Conservation (phyloP, 2,113 vertebrate species). For the Philantomba maxwellii region DNA sequence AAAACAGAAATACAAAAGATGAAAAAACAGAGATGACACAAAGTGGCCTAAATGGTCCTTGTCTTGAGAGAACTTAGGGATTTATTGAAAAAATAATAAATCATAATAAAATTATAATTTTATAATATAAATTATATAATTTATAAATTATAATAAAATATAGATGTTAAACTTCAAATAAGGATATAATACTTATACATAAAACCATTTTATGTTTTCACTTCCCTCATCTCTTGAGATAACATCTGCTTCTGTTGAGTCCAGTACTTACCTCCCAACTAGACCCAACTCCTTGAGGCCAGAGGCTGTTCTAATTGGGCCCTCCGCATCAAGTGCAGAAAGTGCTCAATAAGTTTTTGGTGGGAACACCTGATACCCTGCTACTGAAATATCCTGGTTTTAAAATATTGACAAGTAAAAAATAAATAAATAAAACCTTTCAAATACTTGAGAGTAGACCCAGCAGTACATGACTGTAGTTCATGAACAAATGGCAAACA, state of each 20-base stretch:
- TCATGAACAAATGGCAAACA: neutral
- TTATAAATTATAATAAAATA: neutral
- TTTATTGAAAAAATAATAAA: neutral
- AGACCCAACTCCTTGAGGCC: neutral
- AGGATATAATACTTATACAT: neutral
- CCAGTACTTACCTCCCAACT: neutral
- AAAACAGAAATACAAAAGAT: neutral
- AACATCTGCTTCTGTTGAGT: neutral
- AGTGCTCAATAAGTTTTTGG: neutral
- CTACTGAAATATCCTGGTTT: neutral
- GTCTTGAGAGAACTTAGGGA: neutral
- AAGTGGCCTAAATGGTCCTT: neutral
- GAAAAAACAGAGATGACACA: neutral
- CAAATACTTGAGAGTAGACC: neutral
- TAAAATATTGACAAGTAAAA: neutral
- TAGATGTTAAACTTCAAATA: neutral
- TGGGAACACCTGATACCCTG: neutral
- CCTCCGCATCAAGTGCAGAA: neutral
- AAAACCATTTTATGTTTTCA: neutral
- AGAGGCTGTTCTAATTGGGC: neutral
- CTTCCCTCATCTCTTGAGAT: neutral
- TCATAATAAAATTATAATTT: neutral
- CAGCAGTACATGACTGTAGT: neutral
- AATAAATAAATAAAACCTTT: neutral
- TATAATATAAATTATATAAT: neutral